These are phyloP conservation scores for Polydrusus cervinus DNA, from an alignment of 2,888 invertebrate species.

Conservation along the genomic window DNA sequence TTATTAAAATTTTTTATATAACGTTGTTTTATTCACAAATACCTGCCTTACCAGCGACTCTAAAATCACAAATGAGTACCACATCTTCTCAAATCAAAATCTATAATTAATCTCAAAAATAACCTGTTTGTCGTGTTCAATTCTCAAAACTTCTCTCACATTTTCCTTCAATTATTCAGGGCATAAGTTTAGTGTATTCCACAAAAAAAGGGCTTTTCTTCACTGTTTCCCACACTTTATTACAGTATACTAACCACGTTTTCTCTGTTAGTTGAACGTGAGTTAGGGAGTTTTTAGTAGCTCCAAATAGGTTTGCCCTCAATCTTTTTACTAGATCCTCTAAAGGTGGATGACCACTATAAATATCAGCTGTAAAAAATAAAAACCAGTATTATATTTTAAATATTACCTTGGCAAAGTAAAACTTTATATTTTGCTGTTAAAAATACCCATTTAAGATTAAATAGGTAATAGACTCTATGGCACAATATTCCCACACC, in stretches of 20 bases:
- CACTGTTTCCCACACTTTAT: slow-evolving; percentile 88
- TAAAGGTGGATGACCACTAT: slow-evolving; percentile 78
- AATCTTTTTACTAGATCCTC: slow-evolving; percentile 79
- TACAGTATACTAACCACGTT: slow-evolving; percentile 89
- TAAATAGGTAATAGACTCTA: no score
- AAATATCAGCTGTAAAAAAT: slow-evolving; percentile 72
- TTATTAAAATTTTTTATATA: not conserved
- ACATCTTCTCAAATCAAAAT: not conserved
- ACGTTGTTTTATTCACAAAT: slow-evolving; percentile 17
- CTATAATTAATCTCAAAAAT: not conserved
- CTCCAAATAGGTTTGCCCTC: slow-evolving; percentile 81
- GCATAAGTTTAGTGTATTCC: slow-evolving; percentile 88
- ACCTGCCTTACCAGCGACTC: not conserved
- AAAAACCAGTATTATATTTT: not conserved
- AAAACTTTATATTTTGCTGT: no score
- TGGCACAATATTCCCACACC: no score
- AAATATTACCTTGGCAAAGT: not conserved
- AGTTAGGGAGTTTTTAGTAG: slow-evolving; percentile 81
- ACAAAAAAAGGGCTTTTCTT: slow-evolving; percentile 88
- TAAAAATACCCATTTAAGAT: no score
- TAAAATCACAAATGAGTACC: not conserved
- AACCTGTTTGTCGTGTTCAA: no score
- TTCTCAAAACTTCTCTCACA: not conserved
- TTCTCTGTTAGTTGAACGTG: slow-evolving; percentile 85
- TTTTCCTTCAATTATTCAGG: slow-evolving; percentile 67